phyloP scores from a whole-genome alignment of 2,113 vertebrate genomes.

The Platichthys stellatus region DNA sequence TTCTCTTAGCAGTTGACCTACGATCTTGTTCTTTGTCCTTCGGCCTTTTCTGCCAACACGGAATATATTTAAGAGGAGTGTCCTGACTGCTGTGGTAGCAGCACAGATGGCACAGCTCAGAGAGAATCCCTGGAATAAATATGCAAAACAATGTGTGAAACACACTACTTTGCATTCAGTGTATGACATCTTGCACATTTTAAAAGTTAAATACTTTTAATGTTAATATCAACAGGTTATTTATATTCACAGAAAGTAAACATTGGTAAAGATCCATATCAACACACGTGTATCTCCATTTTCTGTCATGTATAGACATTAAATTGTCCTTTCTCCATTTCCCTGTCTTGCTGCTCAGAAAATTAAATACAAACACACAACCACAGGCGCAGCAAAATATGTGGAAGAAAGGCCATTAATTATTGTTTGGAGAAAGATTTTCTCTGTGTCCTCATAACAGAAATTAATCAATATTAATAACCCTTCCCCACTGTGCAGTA shows the following conservation, averaged over 20 bases:
- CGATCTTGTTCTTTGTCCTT: constrained; percentile 37
- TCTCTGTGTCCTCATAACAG: neutral
- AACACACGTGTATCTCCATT: neutral
- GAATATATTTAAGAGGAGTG: constrained; percentile 8
- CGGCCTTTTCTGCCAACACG: constrained; percentile 13
- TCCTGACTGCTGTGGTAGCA: constrained; percentile 7
- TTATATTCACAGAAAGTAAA: neutral
- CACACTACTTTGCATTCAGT: neutral
- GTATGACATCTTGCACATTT: neutral
- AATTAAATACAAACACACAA: constrained; percentile 8
- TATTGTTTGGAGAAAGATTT: constrained; percentile 20
- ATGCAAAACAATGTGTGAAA: constrained; percentile 11
- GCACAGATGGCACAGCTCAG: neutral
- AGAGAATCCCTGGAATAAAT: neutral
- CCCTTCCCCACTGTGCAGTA: neutral
- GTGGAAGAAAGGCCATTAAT: constrained; percentile 31
- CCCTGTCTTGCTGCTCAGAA: neutral
- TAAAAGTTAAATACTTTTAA: neutral
- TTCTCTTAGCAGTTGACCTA: constrained; percentile 56
- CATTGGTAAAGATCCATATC: neutral
- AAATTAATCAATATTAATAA: constrained; percentile 40
- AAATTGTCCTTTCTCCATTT: neutral
- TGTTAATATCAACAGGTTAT: neutral
- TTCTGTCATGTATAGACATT: neutral
- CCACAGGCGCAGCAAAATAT: neutral